phyloP scores from a whole-genome alignment of 1,140 invertebrate genomes.

The Leptinotarsa defecta region DNA sequence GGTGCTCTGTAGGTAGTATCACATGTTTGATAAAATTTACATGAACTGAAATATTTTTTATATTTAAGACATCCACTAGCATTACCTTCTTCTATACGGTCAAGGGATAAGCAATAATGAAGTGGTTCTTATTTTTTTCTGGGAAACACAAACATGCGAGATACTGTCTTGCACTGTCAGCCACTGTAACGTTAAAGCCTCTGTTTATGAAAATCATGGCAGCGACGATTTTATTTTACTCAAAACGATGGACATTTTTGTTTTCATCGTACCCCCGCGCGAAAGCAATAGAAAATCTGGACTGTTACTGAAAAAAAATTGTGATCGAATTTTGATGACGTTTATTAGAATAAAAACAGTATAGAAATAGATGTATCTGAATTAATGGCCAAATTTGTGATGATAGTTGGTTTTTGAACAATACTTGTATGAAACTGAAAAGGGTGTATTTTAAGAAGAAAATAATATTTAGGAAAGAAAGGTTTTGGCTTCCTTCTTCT shows the following conservation, averaged over 20 bases:
- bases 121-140: neutral
- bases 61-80: neutral
- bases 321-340: no score
- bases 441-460: no score
- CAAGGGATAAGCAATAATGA: neutral
- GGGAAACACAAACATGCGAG: neutral
- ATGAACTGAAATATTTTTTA: neutral
- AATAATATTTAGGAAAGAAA: no score
- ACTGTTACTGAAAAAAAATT: no score
- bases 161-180: neutral
- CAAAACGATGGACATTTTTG: neutral
- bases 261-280: no score
- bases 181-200: neutral
- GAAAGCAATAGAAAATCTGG: no score
- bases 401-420: no score
- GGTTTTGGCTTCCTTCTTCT: no score
- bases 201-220: neutral
- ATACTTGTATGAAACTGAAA: no score
- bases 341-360: no score
- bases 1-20: neutral
- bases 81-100: neutral
- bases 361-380: no score
- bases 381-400: no score
- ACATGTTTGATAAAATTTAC: neutral
- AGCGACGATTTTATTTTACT: neutral